These are phyloP conservation scores for Heterochromis multidens DNA, from an alignment of 2,113 vertebrate genomes.

Conservation along the genomic window DNA sequence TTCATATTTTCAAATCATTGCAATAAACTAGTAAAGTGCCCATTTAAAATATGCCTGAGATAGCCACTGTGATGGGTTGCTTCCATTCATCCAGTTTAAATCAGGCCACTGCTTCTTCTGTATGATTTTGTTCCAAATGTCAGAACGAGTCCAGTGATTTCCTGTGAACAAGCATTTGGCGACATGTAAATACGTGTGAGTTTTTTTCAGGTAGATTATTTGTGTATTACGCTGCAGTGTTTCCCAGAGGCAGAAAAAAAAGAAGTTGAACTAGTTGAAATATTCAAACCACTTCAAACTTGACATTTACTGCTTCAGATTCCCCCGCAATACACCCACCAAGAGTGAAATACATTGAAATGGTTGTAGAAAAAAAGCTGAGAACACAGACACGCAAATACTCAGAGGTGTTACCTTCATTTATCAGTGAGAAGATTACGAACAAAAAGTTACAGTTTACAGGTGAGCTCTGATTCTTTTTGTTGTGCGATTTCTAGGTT, in stretches of 20 bases:
- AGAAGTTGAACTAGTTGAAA: neutral
- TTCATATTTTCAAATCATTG: neutral
- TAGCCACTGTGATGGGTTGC: neutral
- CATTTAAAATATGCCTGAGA: neutral
- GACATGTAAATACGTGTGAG: neutral
- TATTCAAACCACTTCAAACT: neutral
- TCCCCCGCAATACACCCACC: neutral
- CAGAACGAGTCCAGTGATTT: neutral
- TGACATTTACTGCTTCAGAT: neutral
- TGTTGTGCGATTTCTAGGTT: conserved; percentile 48
- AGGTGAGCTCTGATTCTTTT: neutral
- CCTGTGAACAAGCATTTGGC: neutral
- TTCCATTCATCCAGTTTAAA: neutral
- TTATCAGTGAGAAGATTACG: neutral
- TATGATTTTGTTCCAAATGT: neutral
- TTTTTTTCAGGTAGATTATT: neutral
- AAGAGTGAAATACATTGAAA: neutral
- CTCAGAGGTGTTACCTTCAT: neutral
- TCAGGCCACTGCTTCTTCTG: neutral
- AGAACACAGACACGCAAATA: neutral
- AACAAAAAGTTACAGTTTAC: neutral
- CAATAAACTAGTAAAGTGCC: neutral
- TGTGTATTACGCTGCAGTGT: neutral
- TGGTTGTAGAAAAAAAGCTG: neutral
- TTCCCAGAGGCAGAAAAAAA: neutral